Evolutionary conservation across 2,797 vertebrate genomes (phyloP).

Genomic region (Thalassophryne amazonica): DNA sequence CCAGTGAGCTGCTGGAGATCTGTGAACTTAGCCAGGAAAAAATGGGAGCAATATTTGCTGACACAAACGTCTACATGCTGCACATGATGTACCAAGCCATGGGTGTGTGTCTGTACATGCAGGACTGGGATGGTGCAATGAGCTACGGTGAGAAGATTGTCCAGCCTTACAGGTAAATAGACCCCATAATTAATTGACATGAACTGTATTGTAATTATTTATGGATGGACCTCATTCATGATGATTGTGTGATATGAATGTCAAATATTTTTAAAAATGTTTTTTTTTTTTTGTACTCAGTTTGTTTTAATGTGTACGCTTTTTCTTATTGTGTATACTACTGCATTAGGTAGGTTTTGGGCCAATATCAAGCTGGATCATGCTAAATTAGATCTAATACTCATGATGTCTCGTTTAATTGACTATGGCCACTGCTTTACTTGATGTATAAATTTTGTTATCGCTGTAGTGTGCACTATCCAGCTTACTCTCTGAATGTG

Average conservation of each 20-base stretch:
- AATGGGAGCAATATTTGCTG: slow-evolving; percentile 91
- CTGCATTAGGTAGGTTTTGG: no score
- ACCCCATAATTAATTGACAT: no score
- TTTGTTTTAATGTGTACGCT: no score
- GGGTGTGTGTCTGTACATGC: slow-evolving; percentile 97
- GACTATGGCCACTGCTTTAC: no score
- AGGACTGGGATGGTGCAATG: slow-evolving; percentile 96
- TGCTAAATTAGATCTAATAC: no score
- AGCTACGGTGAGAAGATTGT: slow-evolving; percentile 93
- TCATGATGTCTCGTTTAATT: no score
- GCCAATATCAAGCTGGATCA: neutral
- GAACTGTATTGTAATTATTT: no score
- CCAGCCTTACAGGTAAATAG: slow-evolving; percentile 88
- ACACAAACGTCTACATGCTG: slow-evolving; percentile 95
- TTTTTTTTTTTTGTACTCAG: no score
- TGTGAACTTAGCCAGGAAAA: slow-evolving; percentile 95
- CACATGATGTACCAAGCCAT: slow-evolving; percentile 99
- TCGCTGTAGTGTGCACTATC: slow-evolving; percentile 88
- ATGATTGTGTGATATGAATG: no score
- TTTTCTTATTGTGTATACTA: no score
- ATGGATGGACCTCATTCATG: no score
- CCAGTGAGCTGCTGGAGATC: slow-evolving; percentile 93
- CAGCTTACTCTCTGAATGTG: slow-evolving; percentile 93
- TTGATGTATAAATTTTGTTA: neutral
- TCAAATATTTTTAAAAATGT: no score